Evolutionary conservation across 2,888 invertebrate genomes (phyloP), one percentile per base, ranked within the genome.

Genomic region (Cryptus viduatorius): DNA sequence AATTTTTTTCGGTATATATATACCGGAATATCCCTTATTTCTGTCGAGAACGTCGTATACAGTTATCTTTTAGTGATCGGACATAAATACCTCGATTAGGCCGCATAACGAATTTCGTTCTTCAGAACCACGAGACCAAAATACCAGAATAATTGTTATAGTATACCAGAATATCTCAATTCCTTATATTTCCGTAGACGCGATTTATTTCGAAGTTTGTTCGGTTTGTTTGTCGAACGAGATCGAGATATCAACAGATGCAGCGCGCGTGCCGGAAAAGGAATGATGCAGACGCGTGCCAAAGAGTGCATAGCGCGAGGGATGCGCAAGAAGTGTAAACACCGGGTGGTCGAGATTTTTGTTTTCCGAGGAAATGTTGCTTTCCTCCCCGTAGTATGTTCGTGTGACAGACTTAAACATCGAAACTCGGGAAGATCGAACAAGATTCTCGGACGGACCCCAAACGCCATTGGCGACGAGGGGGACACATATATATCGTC

Each of bases 291-390:
- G 53, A 78, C 59, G 78, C 67, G 82, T 82, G 82, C 67, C 61
- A 50, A 42, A 78, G 78, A 64, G 61, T 79, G 73, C 73, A 79
- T 64, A 68, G 42, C 68, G 42, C 68, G 31, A 69, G 68, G 78
- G 78, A 73, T 79, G 19, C 61, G 19, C 56, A 10, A 16, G 50
- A 14, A 69, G 68, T 19, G 82, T 61, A 83, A 83, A 83, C 79
- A 83, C 64, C 61, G 68, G 64, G n/a, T 78, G 78, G 48, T 61
- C 19, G 16, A 59, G 29, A 73, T 78, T 75, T 79, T 64, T 65
- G 61, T 68, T 82, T 72, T 67, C 64, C 59, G 37, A 7, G n/a
- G 64, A 48, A 29, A 44, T 53, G 53, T 31, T 42, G 65, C 69
- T 76, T 31, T 42, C 53, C 69, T 76, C 50, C 53, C 53, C 76